Evolutionary conservation across 2,797 vertebrate genomes (phyloP).

Genomic region (Poecilia velifera): DNA sequence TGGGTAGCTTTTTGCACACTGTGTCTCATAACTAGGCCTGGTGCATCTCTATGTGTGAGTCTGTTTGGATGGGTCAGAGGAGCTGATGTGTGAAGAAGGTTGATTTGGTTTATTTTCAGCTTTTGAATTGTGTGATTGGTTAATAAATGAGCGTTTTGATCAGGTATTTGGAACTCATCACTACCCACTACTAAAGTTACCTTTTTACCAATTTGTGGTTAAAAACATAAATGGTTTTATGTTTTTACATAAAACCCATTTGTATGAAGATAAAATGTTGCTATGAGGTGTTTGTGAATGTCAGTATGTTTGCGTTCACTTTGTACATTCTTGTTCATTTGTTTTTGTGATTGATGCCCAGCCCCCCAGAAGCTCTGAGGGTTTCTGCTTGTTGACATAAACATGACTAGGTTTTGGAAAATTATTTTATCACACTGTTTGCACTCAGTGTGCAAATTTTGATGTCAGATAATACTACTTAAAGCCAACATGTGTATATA

Average conservation of each 20-base stretch:
- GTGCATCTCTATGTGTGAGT: not conserved
- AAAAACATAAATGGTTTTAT: too few species aligned
- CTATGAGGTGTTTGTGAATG: too few species aligned
- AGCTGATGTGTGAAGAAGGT: not conserved
- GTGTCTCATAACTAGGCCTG: too few species aligned
- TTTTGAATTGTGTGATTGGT: not conserved
- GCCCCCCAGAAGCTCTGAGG: too few species aligned
- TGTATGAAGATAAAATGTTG: too few species aligned
- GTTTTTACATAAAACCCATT: too few species aligned
- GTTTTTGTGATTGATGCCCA: not conserved
- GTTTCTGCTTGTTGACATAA: not conserved
- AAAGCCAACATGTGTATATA: too few species aligned
- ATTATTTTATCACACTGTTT: not conserved
- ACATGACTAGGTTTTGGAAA: not conserved
- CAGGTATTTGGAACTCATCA: not conserved
- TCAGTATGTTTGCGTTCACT: too few species aligned
- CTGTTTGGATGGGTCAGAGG: not conserved
- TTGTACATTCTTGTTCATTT: not conserved
- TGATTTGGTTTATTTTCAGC: not conserved
- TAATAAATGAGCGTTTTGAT: not conserved
- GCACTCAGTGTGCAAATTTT: too few species aligned
- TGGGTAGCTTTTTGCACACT: constrained; percentile 30
- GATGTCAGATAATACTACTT: too few species aligned
- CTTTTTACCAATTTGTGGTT: not conserved
- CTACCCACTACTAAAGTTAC: too few species aligned